Evolutionary conservation across 2,888 invertebrate species (phyloP).

Genomic region (Troides helena): DNA sequence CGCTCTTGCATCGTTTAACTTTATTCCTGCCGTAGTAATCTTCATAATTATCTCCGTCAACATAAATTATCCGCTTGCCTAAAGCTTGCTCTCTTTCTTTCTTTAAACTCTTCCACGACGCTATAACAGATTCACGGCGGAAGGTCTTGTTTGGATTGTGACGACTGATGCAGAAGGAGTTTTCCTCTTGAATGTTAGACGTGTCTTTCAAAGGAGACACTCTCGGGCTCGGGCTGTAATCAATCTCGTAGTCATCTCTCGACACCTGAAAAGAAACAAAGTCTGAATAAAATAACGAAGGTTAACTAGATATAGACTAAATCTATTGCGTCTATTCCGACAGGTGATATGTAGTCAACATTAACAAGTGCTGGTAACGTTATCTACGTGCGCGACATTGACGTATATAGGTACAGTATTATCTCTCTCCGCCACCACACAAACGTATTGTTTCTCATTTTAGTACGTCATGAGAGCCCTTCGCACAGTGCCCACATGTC

Average conservation of each 20-base stretch:
- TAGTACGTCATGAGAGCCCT: conserved; percentile 61
- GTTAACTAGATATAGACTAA: conserved; percentile 21
- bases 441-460: conserved; percentile 46
- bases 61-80: conserved; percentile 68
- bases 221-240: conserved; percentile 68
- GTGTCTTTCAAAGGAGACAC: conserved; percentile 73
- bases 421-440: conserved; percentile 53
- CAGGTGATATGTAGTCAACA: conserved; percentile 46
- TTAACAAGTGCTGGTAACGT: conserved; percentile 58
- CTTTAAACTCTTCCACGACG: conserved; percentile 75
- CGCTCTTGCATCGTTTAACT: conserved; percentile 74
- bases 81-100: conserved; percentile 73
- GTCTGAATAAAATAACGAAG: conserved; percentile 34
- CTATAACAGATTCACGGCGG: conserved; percentile 74
- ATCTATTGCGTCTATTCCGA: conserved; percentile 35
- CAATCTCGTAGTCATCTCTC: conserved; percentile 71
- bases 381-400: conserved; percentile 51
- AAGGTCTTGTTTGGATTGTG: conserved; percentile 76
- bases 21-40: conserved; percentile 72
- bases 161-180: conserved; percentile 69
- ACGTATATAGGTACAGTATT: conserved; percentile 37
- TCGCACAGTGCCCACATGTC: conserved; percentile 65
- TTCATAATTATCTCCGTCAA: conserved; percentile 67
- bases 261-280: conserved; percentile 68
- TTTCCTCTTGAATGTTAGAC: conserved; percentile 70